Percentiles rank a stretch among this genome's conserved stretches.
Evolutionary conservation across 2,113 vertebrate species (phyloP).

Genomic region (Mohoua ochrocephala): DNA sequence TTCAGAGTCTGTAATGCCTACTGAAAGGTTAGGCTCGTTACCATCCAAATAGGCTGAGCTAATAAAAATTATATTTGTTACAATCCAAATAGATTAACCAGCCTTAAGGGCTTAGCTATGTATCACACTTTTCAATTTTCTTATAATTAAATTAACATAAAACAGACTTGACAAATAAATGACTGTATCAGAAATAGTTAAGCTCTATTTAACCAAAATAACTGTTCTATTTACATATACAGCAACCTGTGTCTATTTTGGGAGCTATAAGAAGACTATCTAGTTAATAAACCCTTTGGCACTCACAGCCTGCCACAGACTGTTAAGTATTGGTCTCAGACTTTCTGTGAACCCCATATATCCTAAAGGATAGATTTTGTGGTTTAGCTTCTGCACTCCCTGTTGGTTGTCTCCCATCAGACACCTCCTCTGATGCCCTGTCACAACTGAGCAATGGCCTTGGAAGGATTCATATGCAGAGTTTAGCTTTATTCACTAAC

Average conservation of each 20-base stretch:
- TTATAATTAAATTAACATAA: conserved; percentile 82
- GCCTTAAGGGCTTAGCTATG: conserved; percentile 79
- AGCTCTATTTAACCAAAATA: conserved; percentile 75
- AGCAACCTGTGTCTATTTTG: background rate
- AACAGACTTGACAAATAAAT: conserved; percentile 78
- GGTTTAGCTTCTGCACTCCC: background rate
- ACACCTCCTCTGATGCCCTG: background rate
- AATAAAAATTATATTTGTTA: conserved; percentile 84
- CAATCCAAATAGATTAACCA: conserved; percentile 80
- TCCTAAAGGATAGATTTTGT: background rate
- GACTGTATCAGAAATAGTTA: conserved; percentile 73
- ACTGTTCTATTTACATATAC: conserved; percentile 58
- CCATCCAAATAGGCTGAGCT: conserved; percentile 75
- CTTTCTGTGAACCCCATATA: background rate
- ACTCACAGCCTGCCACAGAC: background rate
- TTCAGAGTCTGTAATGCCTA: conserved; percentile 74
- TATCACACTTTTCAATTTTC: conserved; percentile 79
- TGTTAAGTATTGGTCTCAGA: background rate
- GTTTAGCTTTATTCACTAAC: background rate
- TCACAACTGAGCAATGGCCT: background rate
- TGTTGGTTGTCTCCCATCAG: background rate
- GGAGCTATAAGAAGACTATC: background rate
- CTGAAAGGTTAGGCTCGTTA: conserved; percentile 78
- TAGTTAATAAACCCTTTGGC: background rate
- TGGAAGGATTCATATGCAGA: background rate